Percentiles rank a stretch among this genome's conserved stretches.
phyloP scores from a whole-genome alignment of 1,140 invertebrate genomes.

The Tetramorium simillimum region DNA sequence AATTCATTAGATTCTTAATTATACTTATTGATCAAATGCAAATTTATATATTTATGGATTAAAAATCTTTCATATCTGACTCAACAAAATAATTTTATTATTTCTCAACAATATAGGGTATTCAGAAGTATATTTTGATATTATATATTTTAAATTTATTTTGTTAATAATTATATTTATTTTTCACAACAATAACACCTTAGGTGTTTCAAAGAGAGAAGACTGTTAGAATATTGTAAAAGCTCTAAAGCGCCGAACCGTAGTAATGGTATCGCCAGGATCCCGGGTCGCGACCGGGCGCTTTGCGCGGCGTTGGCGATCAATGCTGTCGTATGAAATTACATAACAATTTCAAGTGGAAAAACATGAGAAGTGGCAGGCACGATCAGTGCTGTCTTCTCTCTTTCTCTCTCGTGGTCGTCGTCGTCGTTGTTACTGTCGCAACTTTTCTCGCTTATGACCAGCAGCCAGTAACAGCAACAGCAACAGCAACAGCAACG shows the following conservation, averaged over 20 bases:
- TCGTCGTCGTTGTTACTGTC: not conserved
- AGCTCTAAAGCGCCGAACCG: not conserved
- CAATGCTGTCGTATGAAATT: conserved; percentile 36
- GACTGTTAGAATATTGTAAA: not conserved
- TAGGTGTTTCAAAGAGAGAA: not conserved
- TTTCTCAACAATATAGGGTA: no score
- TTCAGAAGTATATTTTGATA: no score
- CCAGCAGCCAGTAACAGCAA: conserved; percentile 20
- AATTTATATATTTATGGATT: no score
- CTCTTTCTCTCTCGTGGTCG: not conserved
- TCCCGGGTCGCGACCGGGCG: not conserved
- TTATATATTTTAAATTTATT: not conserved
- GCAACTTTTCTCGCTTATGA: conserved; percentile 29
- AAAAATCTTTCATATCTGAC: not conserved
- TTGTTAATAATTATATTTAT: not conserved
- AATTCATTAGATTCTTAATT: not conserved
- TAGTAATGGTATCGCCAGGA: not conserved
- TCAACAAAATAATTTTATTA: not conserved
- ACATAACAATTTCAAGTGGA: conserved; percentile 46
- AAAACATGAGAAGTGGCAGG: conserved; percentile 33
- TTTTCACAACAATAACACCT: not conserved
- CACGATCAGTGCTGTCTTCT: conserved; percentile 19
- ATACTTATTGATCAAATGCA: no score
- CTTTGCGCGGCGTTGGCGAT: conserved; percentile 10
- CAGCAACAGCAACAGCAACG: not conserved